Evolutionary conservation across 2,797 vertebrate species (phyloP).

Genomic region (Sebastes hubbsi): DNA sequence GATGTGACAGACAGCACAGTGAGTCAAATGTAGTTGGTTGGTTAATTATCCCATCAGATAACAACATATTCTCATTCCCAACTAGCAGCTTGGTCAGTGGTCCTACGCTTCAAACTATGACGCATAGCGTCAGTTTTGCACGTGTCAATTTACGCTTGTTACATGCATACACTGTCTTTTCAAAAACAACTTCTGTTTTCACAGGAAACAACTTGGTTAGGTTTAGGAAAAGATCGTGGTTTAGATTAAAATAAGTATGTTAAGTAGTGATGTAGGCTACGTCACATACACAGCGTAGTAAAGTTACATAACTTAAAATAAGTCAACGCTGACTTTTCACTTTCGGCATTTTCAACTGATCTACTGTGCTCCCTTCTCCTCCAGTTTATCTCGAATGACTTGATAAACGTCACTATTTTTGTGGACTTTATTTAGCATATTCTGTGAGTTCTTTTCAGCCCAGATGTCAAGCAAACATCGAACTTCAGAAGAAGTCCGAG

Average conservation of each 20-base stretch:
- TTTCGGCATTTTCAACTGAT: too few species aligned
- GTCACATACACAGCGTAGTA: fast-evolving
- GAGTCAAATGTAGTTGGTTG: not conserved
- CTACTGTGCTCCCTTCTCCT: too few species aligned
- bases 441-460: fast-evolving
- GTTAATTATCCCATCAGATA: not conserved
- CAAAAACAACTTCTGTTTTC: not conserved
- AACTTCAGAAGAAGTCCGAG: too few species aligned
- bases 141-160: too few species aligned
- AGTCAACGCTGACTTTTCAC: not conserved
- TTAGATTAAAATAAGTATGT: not conserved
- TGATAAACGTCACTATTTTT: too few species aligned
- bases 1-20: not conserved
- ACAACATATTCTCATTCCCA: too few species aligned
- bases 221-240: not conserved
- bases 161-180: too few species aligned
- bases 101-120: not conserved
- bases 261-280: not conserved
- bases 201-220: not conserved
- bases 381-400: too few species aligned
- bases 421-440: too few species aligned
- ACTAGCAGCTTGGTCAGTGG: too few species aligned
- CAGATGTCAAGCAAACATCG: too few species aligned
- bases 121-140: not conserved
- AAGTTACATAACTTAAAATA: not conserved